Percentiles rank a stretch among this genome's conserved stretches.
phyloP scores from a whole-genome alignment of 2,888 invertebrate species.

The Nephrotoma appendiculata region DNA sequence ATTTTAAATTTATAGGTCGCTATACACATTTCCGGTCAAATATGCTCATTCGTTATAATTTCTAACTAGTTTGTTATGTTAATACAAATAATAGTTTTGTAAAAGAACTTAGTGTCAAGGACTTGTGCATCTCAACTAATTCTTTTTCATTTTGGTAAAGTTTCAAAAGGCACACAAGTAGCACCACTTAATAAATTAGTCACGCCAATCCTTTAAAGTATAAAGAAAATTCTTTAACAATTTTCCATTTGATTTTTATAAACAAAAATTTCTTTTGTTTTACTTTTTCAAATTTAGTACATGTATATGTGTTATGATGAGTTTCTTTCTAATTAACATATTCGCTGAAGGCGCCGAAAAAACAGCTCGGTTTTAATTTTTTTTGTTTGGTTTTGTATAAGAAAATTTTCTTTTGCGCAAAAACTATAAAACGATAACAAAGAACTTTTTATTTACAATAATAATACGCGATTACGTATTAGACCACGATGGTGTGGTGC shows the following conservation, averaged over 20 bases:
- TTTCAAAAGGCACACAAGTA: neutral
- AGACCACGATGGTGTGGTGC: neutral
- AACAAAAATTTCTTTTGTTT: neutral
- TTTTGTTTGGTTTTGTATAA: neutral
- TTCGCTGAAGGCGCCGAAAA: neutral
- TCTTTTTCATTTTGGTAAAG: neutral
- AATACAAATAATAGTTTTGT: neutral
- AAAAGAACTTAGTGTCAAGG: neutral
- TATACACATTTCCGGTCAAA: constrained; percentile 33
- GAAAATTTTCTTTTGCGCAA: neutral
- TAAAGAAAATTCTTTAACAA: neutral
- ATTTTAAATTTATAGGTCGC: constrained; percentile 26
- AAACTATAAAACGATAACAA: neutral
- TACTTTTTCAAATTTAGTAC: neutral
- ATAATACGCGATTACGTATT: neutral
- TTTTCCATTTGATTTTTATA: neutral
- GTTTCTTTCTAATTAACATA: neutral
- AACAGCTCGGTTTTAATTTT: neutral
- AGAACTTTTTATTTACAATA: neutral
- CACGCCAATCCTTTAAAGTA: neutral
- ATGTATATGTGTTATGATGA: neutral
- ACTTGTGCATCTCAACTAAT: no score
- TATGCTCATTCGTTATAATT: constrained; percentile 23
- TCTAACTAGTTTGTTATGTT: no score
- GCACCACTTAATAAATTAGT: neutral